These are phyloP conservation scores for Melikaiella ostensackeni DNA, from an alignment of 2,888 invertebrate genomes.

Conservation along the genomic window DNA sequence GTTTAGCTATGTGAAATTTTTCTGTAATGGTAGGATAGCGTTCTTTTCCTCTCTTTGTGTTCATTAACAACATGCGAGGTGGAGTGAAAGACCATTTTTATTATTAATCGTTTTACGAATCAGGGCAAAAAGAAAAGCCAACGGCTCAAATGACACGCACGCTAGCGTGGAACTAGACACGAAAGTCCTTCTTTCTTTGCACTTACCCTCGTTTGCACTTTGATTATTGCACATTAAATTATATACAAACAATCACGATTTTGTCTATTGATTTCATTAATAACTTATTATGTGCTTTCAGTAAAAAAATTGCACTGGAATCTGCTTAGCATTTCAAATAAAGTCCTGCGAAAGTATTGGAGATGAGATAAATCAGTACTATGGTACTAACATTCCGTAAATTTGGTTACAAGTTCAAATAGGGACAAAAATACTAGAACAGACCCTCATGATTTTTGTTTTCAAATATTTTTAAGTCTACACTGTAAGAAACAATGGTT, in stretches of 20 bases:
- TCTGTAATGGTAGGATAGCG: slow-evolving; percentile 33
- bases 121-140: slow-evolving; percentile 36
- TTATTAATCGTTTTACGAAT: slow-evolving; percentile 37
- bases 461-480: too few relatives aligned
- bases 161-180: slow-evolving; percentile 25
- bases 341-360: too few relatives aligned
- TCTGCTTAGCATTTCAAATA: too few relatives aligned
- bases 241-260: slow-evolving; percentile 1
- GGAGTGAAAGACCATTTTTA: slow-evolving; percentile 39
- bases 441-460: too few relatives aligned
- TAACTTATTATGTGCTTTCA: not conserved
- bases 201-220: slow-evolving; percentile 19
- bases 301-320: too few relatives aligned
- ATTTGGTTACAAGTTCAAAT: too few relatives aligned
- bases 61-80: slow-evolving; percentile 35
- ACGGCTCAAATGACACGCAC: slow-evolving; percentile 33
- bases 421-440: too few relatives aligned
- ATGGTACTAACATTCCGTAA: too few relatives aligned
- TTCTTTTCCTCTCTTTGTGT: slow-evolving; percentile 26
- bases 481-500: too few relatives aligned
- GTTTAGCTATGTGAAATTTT: slow-evolving; percentile 1
- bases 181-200: slow-evolving; percentile 25
- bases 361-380: too few relatives aligned
- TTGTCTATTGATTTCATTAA: not conserved
- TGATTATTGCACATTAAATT: slow-evolving; percentile 29